Evolutionary conservation across 1,140 invertebrate genomes (phyloP), one percentile per base, ranked within the genome.

Genomic region (Drosophila ananassae): DNA sequence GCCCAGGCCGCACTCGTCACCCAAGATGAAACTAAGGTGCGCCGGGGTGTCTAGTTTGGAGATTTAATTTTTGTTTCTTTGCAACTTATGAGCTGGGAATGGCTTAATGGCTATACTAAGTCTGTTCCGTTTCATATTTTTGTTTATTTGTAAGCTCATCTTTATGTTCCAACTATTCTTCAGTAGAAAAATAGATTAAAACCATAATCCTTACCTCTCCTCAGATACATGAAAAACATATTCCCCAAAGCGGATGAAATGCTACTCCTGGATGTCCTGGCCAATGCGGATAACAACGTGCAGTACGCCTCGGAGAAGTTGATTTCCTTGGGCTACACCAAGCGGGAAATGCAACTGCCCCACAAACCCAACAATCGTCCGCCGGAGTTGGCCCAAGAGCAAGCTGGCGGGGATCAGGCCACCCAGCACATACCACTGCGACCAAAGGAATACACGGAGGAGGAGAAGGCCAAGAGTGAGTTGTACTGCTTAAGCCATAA

Each of bases 161-260:
- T 37, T 37, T n/a, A 4, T 12, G 12, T 37, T 37, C 34, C 12
- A 8, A 32, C 32, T 37, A 12, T 37, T 37, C 34, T 37, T 37
- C 1, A 37, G 12, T 3, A 37, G 2, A 12, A 4, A 37, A 37
- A 37, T 37, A n/a, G 12, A 2, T 37, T 10, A 7, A 13, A 55
- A 13, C 47, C 90, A 82, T 17, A 82, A 89, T 51, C 0, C 1
- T 2, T 22, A 6, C 10, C 4, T 1, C 12, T 13, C 48, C 13
- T 12, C 30, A 97, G 97, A 93, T 98, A 98, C 92, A 94, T 98
- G 93, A 98, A 98, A 92, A 97, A 96, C 87, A 94, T 98, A 77
- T 98, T 97, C 92, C 96, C 97, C n/a, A 96, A 97, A 92, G 96
- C 95, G 0, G 97, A 98, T 73, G 97, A 98, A 91, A 97, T 96